Evolutionary conservation across 2,888 invertebrate genomes (phyloP).

Genomic region (Drosophila bunnanda): DNA sequence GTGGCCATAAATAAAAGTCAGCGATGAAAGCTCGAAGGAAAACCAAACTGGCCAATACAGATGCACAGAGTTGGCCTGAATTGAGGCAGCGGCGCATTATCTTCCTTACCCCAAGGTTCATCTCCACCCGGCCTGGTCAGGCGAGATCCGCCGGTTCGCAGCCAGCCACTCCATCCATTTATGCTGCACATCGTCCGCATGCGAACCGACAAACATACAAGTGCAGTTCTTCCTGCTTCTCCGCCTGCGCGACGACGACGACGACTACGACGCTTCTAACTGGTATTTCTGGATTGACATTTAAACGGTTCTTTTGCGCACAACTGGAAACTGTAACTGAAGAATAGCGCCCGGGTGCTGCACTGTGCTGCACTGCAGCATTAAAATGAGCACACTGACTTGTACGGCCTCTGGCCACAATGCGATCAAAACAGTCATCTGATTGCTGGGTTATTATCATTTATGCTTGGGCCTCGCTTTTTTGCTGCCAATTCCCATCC

Average conservation of each 20-base stretch:
- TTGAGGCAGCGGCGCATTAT: constrained; percentile 30
- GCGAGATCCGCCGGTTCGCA: constrained; percentile 29
- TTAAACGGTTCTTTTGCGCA: constrained; percentile 81
- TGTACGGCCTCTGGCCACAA: constrained; percentile 64
- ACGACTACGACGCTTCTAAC: constrained; percentile 68
- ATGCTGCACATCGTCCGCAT: constrained; percentile 71
- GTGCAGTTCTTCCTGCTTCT: constrained; percentile 68
- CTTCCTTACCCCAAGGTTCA: constrained; percentile 49
- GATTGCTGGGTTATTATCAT: constrained; percentile 66
- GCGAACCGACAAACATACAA: constrained; percentile 68
- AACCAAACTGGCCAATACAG: constrained; percentile 17
- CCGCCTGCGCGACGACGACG: constrained; percentile 46
- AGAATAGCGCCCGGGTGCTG: constrained; percentile 53
- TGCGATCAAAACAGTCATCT: constrained; percentile 47
- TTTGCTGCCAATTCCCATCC: constrained; percentile 23
- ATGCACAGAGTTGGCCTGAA: constrained; percentile 45
- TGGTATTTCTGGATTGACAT: constrained; percentile 82
- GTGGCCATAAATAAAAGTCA: constrained; percentile 26
- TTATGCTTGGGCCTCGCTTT: constrained; percentile 26
- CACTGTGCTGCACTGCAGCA: constrained; percentile 34
- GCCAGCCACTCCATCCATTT: constrained; percentile 39
- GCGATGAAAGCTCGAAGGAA: constrained; percentile 8
- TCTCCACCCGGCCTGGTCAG: constrained; percentile 45
- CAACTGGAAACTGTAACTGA: constrained; percentile 69
- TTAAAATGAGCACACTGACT: constrained; percentile 77